Conservation (phyloP, 2,797 vertebrate species). For the Lithobates sylvaticus region DNA sequence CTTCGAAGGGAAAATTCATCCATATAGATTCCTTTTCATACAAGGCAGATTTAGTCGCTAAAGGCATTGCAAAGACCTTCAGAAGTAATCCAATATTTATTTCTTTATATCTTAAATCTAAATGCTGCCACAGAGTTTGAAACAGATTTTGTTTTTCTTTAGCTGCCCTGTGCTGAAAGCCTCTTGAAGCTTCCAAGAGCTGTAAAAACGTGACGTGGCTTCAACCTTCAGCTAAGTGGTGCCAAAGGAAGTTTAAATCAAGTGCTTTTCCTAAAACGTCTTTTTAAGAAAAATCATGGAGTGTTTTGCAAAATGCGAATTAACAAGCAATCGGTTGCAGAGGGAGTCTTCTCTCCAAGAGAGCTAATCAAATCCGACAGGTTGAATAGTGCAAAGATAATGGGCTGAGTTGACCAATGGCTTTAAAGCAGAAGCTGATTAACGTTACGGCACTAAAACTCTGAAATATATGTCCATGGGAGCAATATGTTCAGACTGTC, state of each 20-base stretch:
- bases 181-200: slow-evolving; percentile 61
- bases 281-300: slow-evolving; percentile 70
- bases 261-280: slow-evolving; percentile 66
- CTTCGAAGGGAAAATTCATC: neutral
- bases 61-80: slow-evolving; percentile 40
- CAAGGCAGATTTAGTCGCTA: neutral
- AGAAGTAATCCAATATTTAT: slow-evolving; percentile 37
- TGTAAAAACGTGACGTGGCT: slow-evolving; percentile 62
- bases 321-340: slow-evolving; percentile 68
- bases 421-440: slow-evolving; percentile 71
- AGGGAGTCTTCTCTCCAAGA: slow-evolving; percentile 66
- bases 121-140: slow-evolving; percentile 57
- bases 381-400: slow-evolving; percentile 74
- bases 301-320: slow-evolving; percentile 66
- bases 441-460: slow-evolving; percentile 61
- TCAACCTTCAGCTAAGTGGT: slow-evolving; percentile 67
- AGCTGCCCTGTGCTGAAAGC: slow-evolving; percentile 30
- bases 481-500: slow-evolving; percentile 40
- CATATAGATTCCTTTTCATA: neutral
- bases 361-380: slow-evolving; percentile 73
- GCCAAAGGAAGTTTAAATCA: slow-evolving; percentile 70
- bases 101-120: slow-evolving; percentile 34
- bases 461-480: slow-evolving; percentile 57
- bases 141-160: slow-evolving; percentile 35
- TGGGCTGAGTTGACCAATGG: slow-evolving; percentile 69